These are phyloP conservation scores for Tetragnatha versicolor DNA, from an alignment of 1,140 invertebrate species.

Conservation along the genomic window DNA sequence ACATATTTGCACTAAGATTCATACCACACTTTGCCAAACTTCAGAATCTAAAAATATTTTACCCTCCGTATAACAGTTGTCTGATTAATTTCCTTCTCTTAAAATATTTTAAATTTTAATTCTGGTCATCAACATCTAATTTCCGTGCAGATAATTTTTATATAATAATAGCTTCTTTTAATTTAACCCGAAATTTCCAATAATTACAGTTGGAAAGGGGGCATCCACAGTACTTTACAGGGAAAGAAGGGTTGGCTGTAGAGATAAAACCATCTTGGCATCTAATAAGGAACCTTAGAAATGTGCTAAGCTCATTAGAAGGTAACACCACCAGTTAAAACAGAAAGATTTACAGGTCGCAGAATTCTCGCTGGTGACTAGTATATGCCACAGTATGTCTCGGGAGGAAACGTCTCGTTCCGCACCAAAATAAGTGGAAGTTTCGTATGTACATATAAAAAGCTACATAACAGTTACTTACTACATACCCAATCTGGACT, in stretches of 20 bases:
- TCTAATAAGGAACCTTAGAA: constrained; percentile 54
- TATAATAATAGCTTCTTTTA: too few species aligned
- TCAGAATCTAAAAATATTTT: constrained; percentile 2
- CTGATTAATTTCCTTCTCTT: neutral
- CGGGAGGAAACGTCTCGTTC: constrained; percentile 2
- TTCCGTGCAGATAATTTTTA: constrained; percentile 22
- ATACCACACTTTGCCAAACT: constrained; percentile 17
- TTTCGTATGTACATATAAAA: neutral
- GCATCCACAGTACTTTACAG: too few species aligned
- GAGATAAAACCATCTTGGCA: constrained; percentile 40
- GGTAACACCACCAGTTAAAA: constrained; percentile 49
- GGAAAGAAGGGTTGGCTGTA: constrained; percentile 2
- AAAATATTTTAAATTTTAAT: constrained; percentile 12
- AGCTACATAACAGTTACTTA: constrained; percentile 12
- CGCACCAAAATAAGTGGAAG: neutral
- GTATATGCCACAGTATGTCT: constrained; percentile 40
- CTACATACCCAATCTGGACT: constrained; percentile 34
- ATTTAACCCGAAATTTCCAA: too few species aligned
- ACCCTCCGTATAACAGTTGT: neutral
- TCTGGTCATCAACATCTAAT: neutral
- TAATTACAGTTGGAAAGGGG: too few species aligned
- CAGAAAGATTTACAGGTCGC: constrained; percentile 37
- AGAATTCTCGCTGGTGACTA: constrained; percentile 44
- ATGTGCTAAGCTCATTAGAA: constrained; percentile 54
- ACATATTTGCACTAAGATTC: constrained; percentile 14